Evolutionary conservation across 2,113 vertebrate genomes (phyloP).

Genomic region (Anolis carolinensis): DNA sequence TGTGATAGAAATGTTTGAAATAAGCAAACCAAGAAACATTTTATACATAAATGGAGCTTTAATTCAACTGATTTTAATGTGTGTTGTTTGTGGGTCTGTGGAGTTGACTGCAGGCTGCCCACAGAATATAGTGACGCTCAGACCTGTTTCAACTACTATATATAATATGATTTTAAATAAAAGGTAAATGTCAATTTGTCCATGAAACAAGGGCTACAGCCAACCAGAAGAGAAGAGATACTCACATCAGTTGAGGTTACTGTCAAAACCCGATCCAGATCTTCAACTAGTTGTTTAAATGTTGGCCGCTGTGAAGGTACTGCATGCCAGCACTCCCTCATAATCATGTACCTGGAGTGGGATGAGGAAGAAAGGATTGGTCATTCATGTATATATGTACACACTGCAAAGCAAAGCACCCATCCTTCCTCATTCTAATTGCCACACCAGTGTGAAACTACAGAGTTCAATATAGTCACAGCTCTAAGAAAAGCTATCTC

Average conservation of each 20-base stretch:
- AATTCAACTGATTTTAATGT: too few species aligned
- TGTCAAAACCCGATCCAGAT: slow-evolving; percentile 91
- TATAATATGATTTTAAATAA: background rate
- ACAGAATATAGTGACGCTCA: background rate
- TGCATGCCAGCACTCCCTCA: slow-evolving; percentile 97
- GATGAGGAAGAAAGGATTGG: background rate
- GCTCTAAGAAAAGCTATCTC: too few species aligned
- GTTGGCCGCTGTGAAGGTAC: slow-evolving; percentile 94
- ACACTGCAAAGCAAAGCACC: too few species aligned
- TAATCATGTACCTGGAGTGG: slow-evolving; percentile 92
- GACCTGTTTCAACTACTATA: too few species aligned
- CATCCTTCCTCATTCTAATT: too few species aligned
- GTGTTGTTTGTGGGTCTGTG: background rate
- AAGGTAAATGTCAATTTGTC: background rate
- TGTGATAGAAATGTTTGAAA: background rate
- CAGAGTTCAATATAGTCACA: too few species aligned
- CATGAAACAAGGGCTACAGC: too few species aligned
- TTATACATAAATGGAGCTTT: background rate
- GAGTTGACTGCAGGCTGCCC: background rate
- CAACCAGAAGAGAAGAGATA: slow-evolving; percentile 18
- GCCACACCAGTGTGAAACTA: too few species aligned
- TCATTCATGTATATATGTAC: too few species aligned
- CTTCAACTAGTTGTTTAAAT: slow-evolving; percentile 97
- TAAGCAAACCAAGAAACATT: background rate
- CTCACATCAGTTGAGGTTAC: slow-evolving; percentile 93